Percentiles rank a stretch among this genome's conserved stretches.
Conservation (phyloP, 2,888 invertebrate species). For the Nezara viridula region DNA sequence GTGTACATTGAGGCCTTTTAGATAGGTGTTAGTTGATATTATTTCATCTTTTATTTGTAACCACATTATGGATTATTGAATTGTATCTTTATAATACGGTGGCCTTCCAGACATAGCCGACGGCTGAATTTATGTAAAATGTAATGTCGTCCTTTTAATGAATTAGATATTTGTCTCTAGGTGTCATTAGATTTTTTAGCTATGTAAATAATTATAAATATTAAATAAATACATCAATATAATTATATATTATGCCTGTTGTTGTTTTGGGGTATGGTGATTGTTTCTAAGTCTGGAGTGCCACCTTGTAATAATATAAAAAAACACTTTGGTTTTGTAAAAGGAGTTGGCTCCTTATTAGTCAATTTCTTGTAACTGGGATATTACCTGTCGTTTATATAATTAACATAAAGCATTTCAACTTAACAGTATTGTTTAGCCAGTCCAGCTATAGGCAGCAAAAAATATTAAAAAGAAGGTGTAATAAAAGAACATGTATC, state of each 20-base stretch:
- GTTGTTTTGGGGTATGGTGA: constrained; percentile 55
- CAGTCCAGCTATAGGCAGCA: constrained; percentile 53
- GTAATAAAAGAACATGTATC: constrained; percentile 55
- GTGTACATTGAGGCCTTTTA: constrained; percentile 65
- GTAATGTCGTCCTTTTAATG: constrained; percentile 54
- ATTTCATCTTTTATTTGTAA: constrained; percentile 49
- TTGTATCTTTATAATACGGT: constrained; percentile 52
- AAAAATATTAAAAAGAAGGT: constrained; percentile 53
- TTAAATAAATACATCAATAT: constrained; percentile 57
- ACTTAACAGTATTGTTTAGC: constrained; percentile 52
- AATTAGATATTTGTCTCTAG: constrained; percentile 58
- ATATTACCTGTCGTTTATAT: constrained; percentile 42
- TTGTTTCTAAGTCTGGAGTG: constrained; percentile 60
- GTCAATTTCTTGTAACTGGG: constrained; percentile 48
- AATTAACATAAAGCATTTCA: constrained; percentile 48
- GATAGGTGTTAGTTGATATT: constrained; percentile 60
- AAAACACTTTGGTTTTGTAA: constrained; percentile 22
- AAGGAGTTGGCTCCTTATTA: constrained; percentile 42
- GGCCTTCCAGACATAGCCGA: constrained; percentile 60
- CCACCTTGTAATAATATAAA: constrained; percentile 55
- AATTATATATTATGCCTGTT: constrained; percentile 55
- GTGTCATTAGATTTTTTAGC: constrained; percentile 61
- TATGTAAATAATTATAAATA: constrained; percentile 61
- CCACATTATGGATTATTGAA: constrained; percentile 52
- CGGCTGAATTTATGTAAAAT: constrained; percentile 18